Evolutionary conservation across 2,113 vertebrate species (phyloP).

Genomic region (Neolamprologus sp.): DNA sequence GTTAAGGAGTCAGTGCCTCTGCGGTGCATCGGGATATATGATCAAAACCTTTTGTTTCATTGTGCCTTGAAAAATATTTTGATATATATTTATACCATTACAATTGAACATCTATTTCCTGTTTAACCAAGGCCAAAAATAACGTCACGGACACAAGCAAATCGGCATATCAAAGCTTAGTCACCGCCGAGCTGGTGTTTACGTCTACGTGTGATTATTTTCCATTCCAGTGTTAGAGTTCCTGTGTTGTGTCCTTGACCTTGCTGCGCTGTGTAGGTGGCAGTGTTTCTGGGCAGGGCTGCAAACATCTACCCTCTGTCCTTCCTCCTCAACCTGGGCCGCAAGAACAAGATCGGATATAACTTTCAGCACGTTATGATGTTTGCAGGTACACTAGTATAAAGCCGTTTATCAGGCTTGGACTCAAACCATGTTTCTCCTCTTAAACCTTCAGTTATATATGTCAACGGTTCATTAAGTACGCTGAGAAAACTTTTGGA

Average conservation of each 20-base stretch:
- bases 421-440: not conserved
- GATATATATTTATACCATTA: not conserved
- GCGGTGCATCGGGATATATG: not conserved
- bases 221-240: not conserved
- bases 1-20: not conserved
- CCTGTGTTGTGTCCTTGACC: constrained; percentile 71
- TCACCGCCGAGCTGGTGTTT: not conserved
- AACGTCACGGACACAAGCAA: not conserved
- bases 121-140: not conserved
- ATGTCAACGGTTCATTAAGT: not conserved
- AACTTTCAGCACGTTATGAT: constrained; percentile 99
- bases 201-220: not conserved
- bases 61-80: not conserved
- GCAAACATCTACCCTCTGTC: constrained; percentile 97
- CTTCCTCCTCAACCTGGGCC: constrained; percentile 90
- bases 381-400: constrained; percentile 83
- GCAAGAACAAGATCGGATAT: constrained; percentile 87
- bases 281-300: constrained; percentile 92
- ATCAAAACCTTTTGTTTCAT: not conserved
- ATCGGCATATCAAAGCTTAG: not conserved
- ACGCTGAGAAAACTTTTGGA: not conserved
- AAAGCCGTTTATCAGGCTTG: not conserved
- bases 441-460: not conserved
- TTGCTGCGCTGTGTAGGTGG: constrained; percentile 70
- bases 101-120: not conserved